Percentiles rank a stretch among this genome's conserved stretches.
Conservation (phyloP, 2,113 vertebrate species). For the Ursus arctos region DNA sequence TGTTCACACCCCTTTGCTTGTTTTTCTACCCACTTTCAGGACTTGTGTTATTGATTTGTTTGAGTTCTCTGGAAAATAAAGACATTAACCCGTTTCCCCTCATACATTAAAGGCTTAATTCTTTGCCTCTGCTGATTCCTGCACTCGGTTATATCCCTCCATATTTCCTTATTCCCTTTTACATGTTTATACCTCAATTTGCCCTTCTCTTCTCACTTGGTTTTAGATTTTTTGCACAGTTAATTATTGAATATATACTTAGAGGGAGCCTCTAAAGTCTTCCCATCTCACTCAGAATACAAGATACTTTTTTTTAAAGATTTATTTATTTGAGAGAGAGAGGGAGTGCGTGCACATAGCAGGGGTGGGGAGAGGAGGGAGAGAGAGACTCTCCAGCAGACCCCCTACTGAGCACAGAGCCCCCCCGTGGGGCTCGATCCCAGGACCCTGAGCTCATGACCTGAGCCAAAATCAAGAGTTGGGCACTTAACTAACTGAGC, state of each 20-base stretch:
- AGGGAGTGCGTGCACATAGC: neutral
- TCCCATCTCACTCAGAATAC: neutral
- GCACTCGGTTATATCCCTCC: neutral
- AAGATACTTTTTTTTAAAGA: neutral
- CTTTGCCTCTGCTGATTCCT: neutral
- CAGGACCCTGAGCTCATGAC: neutral
- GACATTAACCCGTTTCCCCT: neutral
- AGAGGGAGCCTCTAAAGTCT: neutral
- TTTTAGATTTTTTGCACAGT: neutral
- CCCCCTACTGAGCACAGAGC: neutral
- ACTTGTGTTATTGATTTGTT: conserved; percentile 27
- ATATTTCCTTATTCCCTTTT: neutral
- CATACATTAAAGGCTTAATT: neutral
- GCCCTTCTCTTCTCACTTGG: neutral
- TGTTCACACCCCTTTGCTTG: neutral
- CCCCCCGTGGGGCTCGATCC: neutral
- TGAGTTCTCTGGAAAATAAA: conserved; percentile 36
- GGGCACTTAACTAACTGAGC: neutral
- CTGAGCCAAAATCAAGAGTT: neutral
- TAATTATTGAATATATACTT: neutral
- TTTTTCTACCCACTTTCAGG: neutral
- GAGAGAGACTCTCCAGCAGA: neutral
- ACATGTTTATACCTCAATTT: neutral
- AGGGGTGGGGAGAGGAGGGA: neutral
- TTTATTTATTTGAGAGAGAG: neutral